Percentiles rank a stretch among this genome's conserved stretches.
phyloP scores from a whole-genome alignment of 1,140 invertebrate species.

The Drosophila lini region DNA sequence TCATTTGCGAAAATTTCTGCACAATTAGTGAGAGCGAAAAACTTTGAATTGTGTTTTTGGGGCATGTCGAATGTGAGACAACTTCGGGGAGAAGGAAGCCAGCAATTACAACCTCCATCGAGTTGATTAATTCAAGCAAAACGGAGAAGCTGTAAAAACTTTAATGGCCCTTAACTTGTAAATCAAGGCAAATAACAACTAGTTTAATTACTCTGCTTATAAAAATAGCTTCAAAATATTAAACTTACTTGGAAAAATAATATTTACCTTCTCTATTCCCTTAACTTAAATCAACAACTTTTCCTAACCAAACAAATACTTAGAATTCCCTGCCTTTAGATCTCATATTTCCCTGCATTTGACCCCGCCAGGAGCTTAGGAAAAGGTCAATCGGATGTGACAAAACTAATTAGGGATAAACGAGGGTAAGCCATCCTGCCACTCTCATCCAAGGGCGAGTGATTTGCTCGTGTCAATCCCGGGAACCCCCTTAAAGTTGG shows the following conservation, averaged over 20 bases:
- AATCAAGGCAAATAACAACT: background rate
- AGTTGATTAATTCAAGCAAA: constrained; percentile 26
- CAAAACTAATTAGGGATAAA: constrained; percentile 68
- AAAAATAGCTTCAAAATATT: background rate
- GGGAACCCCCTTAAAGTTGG: constrained; percentile 27
- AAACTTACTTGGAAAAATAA: background rate
- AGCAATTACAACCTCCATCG: constrained; percentile 2
- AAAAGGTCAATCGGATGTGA: constrained; percentile 30
- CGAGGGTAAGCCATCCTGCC: constrained; percentile 47
- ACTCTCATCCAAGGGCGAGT: constrained; percentile 36
- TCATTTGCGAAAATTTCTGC: constrained; percentile 57
- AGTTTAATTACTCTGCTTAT: background rate
- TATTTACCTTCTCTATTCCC: background rate
- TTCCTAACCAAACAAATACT: background rate
- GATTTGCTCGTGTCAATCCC: constrained; percentile 37
- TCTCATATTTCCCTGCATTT: constrained; percentile 1
- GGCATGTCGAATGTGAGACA: constrained; percentile 45
- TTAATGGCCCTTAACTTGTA: constrained; percentile 14
- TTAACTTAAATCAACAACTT: background rate
- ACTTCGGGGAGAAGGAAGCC: constrained; percentile 1
- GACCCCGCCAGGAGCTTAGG: background rate
- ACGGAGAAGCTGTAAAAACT: background rate
- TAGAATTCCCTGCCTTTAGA: background rate
- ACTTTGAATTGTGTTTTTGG: constrained; percentile 73
- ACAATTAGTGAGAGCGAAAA: constrained; percentile 67